Percentiles rank a stretch among this genome's conserved stretches.
These are phyloP conservation scores for Lasius fuliginosus DNA, from an alignment of 2,888 invertebrate genomes.

Conservation along the genomic window DNA sequence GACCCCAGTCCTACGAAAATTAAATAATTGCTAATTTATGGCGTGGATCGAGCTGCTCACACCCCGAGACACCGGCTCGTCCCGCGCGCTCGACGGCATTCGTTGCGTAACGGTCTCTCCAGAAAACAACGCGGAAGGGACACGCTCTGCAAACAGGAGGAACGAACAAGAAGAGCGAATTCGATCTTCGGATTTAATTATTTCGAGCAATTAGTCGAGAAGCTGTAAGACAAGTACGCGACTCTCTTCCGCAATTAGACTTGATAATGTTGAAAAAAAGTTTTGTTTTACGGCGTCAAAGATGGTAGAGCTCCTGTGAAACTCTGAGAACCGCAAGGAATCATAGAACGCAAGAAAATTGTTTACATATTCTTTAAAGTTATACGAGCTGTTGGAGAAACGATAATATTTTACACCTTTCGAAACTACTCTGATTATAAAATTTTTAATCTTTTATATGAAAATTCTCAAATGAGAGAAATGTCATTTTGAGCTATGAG, in stretches of 20 bases:
- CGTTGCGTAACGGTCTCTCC: slow-evolving; percentile 14
- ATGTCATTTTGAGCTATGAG: neutral
- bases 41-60: slow-evolving; percentile 83
- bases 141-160: slow-evolving; percentile 7
- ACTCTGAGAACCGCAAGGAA: neutral
- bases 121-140: slow-evolving; percentile 47
- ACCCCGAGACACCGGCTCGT: slow-evolving; percentile 64
- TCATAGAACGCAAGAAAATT: neutral
- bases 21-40: slow-evolving; percentile 87
- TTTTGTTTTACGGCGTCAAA: neutral
- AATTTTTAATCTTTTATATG: neutral
- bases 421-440: neutral
- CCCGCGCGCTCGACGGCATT: slow-evolving; percentile 56
- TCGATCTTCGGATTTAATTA: slow-evolving; percentile 46
- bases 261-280: slow-evolving; percentile 36
- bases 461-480: neutral
- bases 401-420: neutral
- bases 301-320: neutral
- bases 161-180: slow-evolving; percentile 20
- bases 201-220: slow-evolving; percentile 42
- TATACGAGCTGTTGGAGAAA: neutral
- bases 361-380: neutral
- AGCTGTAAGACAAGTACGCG: slow-evolving; percentile 22
- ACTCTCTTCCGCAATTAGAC: slow-evolving; percentile 24
- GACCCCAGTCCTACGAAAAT: slow-evolving; percentile 86